Conservation (phyloP, 2,797 vertebrate species). For the Linurgus olivaceus region DNA sequence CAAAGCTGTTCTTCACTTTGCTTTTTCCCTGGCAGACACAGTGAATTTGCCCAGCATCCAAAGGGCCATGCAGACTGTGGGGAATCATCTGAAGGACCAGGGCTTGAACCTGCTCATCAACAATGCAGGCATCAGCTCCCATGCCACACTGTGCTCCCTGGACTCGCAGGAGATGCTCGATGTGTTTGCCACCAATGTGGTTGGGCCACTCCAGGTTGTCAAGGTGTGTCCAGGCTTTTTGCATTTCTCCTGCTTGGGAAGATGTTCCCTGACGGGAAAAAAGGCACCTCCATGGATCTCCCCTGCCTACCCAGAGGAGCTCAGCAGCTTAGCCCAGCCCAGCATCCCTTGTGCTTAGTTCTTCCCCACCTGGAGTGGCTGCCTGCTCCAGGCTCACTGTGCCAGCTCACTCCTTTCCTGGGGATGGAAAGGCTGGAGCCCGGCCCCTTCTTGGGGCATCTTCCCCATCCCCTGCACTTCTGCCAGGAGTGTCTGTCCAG, state of each 20-base stretch:
- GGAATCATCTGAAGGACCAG: constrained; percentile 16
- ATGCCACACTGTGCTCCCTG: not conserved
- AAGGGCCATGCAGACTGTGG: not conserved
- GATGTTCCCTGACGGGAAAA: not conserved
- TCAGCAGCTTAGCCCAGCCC: not conserved
- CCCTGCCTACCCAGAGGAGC: not conserved
- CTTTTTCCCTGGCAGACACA: not conserved
- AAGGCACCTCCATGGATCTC: not conserved
- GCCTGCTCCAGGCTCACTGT: not conserved
- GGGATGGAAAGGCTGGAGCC: not conserved
- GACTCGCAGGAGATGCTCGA: constrained; percentile 3
- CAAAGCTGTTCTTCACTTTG: not conserved
- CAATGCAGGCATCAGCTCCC: not conserved
- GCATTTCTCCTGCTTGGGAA: not conserved
- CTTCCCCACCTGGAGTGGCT: not conserved
- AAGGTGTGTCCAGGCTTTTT: not conserved
- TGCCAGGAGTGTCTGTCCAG: not conserved
- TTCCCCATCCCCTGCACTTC: not conserved
- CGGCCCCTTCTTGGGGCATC: not conserved
- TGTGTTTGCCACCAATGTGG: not conserved
- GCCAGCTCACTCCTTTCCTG: accelerated
- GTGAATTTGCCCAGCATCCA: not conserved
- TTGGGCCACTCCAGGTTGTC: constrained; percentile 30
- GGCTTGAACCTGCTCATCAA: constrained; percentile 63
- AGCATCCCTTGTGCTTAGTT: accelerated